Conservation (phyloP, 2,888 invertebrate genomes). For the Andrena marginata region DNA sequence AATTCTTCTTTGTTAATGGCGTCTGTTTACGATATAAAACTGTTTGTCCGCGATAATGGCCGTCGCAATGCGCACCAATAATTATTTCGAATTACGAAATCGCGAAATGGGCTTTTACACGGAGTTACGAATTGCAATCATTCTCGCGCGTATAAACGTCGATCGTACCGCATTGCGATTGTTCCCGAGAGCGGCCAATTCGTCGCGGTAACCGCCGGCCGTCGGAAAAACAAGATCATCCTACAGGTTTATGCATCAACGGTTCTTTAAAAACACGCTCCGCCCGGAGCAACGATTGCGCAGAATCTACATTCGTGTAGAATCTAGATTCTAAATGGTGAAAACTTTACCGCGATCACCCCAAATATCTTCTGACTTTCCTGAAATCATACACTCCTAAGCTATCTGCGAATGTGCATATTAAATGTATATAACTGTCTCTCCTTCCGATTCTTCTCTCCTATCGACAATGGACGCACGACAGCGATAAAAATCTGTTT, state of each 20-base stretch:
- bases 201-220: conserved; percentile 51
- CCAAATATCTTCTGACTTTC: background rate
- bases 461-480: background rate
- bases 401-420: too few relatives aligned
- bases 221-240: conserved; percentile 64
- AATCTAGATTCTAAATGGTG: background rate
- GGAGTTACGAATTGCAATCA: conserved; percentile 74
- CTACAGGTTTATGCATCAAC: conserved; percentile 34
- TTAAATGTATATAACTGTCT: background rate
- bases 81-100: conserved; percentile 77
- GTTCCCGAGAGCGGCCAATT: conserved; percentile 64
- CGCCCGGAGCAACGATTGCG: background rate
- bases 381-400: background rate
- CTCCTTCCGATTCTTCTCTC: conserved; percentile 1
- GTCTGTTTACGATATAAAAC: conserved; percentile 76
- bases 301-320: too few relatives aligned
- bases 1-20: conserved; percentile 76
- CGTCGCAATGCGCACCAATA: conserved; percentile 75
- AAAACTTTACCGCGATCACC: background rate
- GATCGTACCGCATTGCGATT: conserved; percentile 71
- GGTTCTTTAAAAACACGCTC: conserved; percentile 5
- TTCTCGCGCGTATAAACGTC: conserved; percentile 72
- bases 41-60: conserved; percentile 76
- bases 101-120: conserved; percentile 75
- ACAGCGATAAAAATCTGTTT: background rate